Evolutionary conservation across 2,797 vertebrate species (phyloP).

Genomic region (Eospalax fontanierii): DNA sequence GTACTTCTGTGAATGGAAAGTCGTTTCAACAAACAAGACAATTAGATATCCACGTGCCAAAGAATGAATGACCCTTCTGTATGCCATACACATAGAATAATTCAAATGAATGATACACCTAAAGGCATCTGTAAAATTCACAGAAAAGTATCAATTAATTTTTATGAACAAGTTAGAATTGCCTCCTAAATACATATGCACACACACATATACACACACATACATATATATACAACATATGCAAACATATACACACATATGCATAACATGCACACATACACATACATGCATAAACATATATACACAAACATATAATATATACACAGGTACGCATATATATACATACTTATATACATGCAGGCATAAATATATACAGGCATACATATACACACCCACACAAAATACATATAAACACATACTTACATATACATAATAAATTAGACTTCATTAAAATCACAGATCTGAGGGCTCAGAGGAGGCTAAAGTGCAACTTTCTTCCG

Average conservation of each 20-base stretch:
- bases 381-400: no score
- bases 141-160: not conserved
- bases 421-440: not conserved
- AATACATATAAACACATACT: not conserved
- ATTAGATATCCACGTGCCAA: not conserved
- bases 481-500: no score
- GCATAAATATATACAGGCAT: not conserved
- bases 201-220: not conserved
- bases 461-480: not conserved
- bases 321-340: not conserved
- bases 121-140: not conserved
- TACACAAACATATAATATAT: not conserved
- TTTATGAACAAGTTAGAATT: slow-evolving; percentile 31
- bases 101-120: not conserved
- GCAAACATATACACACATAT: not conserved
- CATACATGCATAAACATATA: no score
- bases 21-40: not conserved
- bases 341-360: no score
- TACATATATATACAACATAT: no score
- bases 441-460: not conserved
- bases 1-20: not conserved
- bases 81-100: not conserved
- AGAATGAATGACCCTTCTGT: not conserved
- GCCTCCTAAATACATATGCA: not conserved
- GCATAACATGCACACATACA: not conserved